Evolutionary conservation across 2,888 invertebrate genomes (phyloP).

Genomic region (Dasypolia templi): DNA sequence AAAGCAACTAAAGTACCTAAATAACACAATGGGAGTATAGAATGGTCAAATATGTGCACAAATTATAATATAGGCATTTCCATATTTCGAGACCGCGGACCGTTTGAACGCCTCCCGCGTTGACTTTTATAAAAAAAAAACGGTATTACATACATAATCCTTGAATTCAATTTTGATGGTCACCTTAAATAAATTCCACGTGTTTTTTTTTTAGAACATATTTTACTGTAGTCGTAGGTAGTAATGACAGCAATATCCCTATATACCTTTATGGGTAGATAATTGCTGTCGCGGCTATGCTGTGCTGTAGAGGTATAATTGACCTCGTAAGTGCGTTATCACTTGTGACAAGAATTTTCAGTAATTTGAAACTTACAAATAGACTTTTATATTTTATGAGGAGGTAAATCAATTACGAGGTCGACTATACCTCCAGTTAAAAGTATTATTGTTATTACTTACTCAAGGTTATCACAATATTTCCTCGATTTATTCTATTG

Average conservation of each 20-base stretch:
- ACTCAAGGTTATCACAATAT: background rate
- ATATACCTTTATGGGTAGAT: too few species aligned
- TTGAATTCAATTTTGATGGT: constrained; percentile 25
- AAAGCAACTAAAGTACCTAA: constrained; percentile 1
- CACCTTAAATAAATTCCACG: constrained; percentile 28
- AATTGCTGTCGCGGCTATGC: too few species aligned
- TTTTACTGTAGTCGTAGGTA: background rate
- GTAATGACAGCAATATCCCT: background rate
- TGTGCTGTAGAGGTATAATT: too few species aligned
- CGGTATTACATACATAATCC: constrained; percentile 18
- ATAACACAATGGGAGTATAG: background rate
- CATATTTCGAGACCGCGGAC: constrained; percentile 14
- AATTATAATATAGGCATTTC: constrained; percentile 13
- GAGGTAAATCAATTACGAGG: background rate
- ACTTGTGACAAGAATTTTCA: background rate
- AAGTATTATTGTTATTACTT: background rate
- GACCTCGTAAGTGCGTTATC: background rate
- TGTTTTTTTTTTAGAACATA: constrained; percentile 36
- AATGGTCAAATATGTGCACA: constrained; percentile 17
- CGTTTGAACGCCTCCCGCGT: too few species aligned
- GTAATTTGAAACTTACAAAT: background rate
- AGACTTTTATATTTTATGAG: background rate
- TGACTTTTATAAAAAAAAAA: constrained; percentile 6
- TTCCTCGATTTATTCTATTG: background rate
- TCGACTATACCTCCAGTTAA: background rate